Base-by-base conservation (phyloP, 2,888 invertebrate genomes). In the Coenonympha arcania region DNA sequence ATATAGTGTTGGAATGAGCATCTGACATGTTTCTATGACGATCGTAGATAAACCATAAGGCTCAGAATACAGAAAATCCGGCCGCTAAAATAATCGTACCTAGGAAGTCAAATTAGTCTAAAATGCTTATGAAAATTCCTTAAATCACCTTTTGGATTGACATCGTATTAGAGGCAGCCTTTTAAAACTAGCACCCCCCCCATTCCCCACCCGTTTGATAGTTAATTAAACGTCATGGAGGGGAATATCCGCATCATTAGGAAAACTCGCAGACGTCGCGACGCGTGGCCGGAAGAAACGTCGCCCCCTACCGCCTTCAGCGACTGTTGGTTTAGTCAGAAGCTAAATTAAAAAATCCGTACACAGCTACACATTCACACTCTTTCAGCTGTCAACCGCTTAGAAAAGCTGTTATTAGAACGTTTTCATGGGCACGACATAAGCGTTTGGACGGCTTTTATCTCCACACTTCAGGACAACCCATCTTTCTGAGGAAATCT, bases 191-290 rank as follows among this genome's bases (percentile, higher is more conserved):
- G 56, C 57, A 36, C 50, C 24, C 50, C 54, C 52, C 44, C 49
- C 40, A 49, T 49, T 40, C 50, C 50, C 56, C 68, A 62, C 65
- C 64, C 70, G 71, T 79, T 79, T 77, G 77, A 79, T 79, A 77
- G 80, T 77, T 81, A 83, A 82, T 82, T 81, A 82, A 81, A 77
- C 77, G 80, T 79, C 78, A 76, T 71, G 9, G 69, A 68, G 71
- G 71, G 77, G 79, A 83, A 79, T 79, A 79, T 79, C 76, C 78
- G 68, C 79, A 74, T 78, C 81, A 79, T 82, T 82, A 79, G 74
- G 73, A 79, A 73, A 69, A 75, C 66, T 68, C 71, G 70, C 66
- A 63, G 71, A 68, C 69, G 71, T 65, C 66, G 70, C 68, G n/a
- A n/a, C n/a, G n/a, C n/a, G n/a, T n/a, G 71, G 66, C 69, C 74